Base-by-base conservation (phyloP, 2,113 vertebrate genomes). In the Pseudopodoces humilis region DNA sequence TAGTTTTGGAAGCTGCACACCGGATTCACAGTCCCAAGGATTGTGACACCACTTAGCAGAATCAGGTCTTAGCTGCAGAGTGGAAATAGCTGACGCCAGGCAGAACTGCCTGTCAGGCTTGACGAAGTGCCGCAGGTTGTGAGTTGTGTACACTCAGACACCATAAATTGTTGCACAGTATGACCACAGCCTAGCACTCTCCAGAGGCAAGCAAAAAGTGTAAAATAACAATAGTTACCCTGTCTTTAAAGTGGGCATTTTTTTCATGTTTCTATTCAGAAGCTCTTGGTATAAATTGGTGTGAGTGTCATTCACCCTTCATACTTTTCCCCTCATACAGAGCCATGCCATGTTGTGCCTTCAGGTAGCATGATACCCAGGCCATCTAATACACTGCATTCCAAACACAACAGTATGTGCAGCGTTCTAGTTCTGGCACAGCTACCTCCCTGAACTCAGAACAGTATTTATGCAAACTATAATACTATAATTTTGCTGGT, bases 141-240 rank as follows among this genome's bases (percentile, higher is more conserved):
- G 31, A 46, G 49, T 62, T 17, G 1, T 58, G 16, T 83, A 63
- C 23, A 5, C 53, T 64, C 3, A 3, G 69, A 49, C 41, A 23
- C 49, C 0, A 0, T 90, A 80, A 81, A 76, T 94, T 1, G 0
- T 63, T 83, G 27, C 28, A 22, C n/a, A 53, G 49, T 63, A 4
- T 78, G 33, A 23, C 82, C 75, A 47, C 43, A 62, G 86, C 67
- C 46, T 90, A 55, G 46, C 76, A 43, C 14, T 1, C 11, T 55
- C 70, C 49, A 88, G 86, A 84, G 58, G 41, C 58, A 65, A 77
- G 55, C 23, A 84, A 39, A 50, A 93, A 53, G 35, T 68, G 28
- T 76, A 69, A 75, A 93, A 79, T 53, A 68, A 11, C 28, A 44
- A 5, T 35, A 62, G 33, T 81, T 91, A 63, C 3, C 15, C 14